Percentiles rank a stretch among this genome's conserved stretches.
These are phyloP conservation scores for Apocheima hispidaria DNA, from an alignment of 2,888 invertebrate genomes.

Conservation along the genomic window DNA sequence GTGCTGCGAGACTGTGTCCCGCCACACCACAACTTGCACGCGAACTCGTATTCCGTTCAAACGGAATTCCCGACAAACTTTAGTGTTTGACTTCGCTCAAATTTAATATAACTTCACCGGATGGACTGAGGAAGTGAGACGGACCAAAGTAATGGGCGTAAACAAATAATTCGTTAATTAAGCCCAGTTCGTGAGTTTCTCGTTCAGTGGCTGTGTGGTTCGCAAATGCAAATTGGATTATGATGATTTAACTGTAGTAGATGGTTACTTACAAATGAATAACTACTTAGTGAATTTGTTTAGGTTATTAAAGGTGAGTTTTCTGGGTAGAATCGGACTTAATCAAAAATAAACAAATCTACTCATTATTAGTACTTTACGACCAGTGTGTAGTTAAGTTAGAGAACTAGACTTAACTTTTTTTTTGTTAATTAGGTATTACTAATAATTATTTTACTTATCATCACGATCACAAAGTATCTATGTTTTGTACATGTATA, in stretches of 20 bases:
- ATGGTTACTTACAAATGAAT: conserved; percentile 29
- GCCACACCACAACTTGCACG: conserved; percentile 62
- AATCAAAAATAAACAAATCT: neutral
- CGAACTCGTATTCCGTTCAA: conserved; percentile 46
- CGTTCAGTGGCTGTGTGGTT: conserved; percentile 70
- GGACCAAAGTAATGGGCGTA: conserved; percentile 53
- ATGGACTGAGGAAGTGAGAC: conserved; percentile 58
- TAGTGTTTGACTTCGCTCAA: conserved; percentile 62
- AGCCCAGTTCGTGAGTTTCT: conserved; percentile 61
- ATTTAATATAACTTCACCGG: conserved; percentile 62
- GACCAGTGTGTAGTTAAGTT: no score
- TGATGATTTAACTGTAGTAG: conserved; percentile 43
- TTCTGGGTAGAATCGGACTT: neutral
- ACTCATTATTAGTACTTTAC: neutral
- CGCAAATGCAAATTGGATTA: conserved; percentile 53
- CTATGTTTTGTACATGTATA: no score
- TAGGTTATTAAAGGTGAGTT: conserved; percentile 25
- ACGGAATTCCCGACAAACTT: conserved; percentile 58
- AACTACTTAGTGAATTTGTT: neutral
- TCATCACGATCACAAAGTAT: no score
- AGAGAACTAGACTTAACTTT: no score
- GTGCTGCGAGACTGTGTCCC: conserved; percentile 66
- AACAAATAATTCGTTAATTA: conserved; percentile 60
- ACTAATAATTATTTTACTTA: no score
- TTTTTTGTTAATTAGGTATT: no score